These are phyloP conservation scores for Drosophila pegasa DNA, from an alignment of 2,888 invertebrate genomes.

Conservation along the genomic window DNA sequence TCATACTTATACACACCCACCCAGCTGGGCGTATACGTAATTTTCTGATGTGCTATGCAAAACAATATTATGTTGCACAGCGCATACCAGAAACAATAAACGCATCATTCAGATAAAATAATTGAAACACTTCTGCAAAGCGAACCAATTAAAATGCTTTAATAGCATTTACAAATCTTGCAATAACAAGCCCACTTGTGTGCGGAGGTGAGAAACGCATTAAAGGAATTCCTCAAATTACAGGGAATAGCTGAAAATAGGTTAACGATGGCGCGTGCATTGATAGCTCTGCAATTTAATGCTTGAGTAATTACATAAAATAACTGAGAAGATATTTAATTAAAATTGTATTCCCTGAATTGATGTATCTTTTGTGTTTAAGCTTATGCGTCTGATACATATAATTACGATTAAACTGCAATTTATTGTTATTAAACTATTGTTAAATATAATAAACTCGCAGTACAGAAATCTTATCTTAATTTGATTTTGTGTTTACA, in stretches of 20 bases:
- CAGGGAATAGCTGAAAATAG: not conserved
- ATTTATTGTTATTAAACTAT: too few relatives aligned
- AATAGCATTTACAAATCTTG: conserved; percentile 4
- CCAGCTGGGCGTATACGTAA: conserved; percentile 45
- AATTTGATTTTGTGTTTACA: too few relatives aligned
- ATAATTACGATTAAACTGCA: too few relatives aligned
- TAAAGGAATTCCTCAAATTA: conserved; percentile 4
- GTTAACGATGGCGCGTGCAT: too few relatives aligned
- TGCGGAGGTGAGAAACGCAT: not conserved
- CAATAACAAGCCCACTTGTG: conserved; percentile 6
- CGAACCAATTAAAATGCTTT: conserved; percentile 22
- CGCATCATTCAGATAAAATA: conserved; percentile 22
- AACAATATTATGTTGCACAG: conserved; percentile 31
- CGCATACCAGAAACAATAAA: conserved; percentile 13
- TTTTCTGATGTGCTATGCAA: conserved; percentile 33
- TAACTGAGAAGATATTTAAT: not conserved
- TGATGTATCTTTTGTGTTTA: too few relatives aligned
- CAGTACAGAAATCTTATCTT: too few relatives aligned
- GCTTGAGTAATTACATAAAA: not conserved
- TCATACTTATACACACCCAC: not conserved
- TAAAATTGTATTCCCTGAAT: too few relatives aligned
- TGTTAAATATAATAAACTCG: too few relatives aligned
- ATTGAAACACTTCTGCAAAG: conserved; percentile 10
- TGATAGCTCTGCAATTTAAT: too few relatives aligned
- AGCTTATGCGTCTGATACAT: too few relatives aligned